A percentile compares a stretch with the other conserved stretches of the same genome.
Evolutionary conservation across 2,797 vertebrate species (phyloP).

Genomic region (Argyrosomus regius): DNA sequence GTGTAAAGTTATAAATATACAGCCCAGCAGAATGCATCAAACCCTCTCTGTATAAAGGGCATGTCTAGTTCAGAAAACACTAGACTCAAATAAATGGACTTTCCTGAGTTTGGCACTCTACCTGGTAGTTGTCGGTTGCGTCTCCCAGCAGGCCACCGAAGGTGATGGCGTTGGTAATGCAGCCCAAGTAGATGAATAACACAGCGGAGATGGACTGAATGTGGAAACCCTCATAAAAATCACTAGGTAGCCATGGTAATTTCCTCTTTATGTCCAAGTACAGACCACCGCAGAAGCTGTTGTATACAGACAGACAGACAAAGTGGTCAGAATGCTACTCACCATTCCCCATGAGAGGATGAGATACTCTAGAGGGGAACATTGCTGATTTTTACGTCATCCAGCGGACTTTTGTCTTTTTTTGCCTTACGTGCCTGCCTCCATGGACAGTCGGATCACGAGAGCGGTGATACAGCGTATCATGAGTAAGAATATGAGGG

Average conservation of each 20-base stretch:
- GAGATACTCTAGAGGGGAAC: not conserved
- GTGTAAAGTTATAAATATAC: not conserved
- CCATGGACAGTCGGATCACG: too few species aligned
- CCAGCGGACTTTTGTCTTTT: too few species aligned
- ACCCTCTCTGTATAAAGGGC: not conserved
- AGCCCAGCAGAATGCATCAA: not conserved
- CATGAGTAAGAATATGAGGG: too few species aligned
- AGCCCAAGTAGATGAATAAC: slow-evolving; percentile 98
- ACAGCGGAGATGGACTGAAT: slow-evolving; percentile 97
- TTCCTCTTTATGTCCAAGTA: slow-evolving; percentile 95
- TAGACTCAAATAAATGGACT: not conserved
- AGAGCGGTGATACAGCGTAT: too few species aligned
- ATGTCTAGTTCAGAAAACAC: not conserved
- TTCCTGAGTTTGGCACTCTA: slow-evolving; percentile 46
- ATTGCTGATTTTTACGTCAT: too few species aligned
- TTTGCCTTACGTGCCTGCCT: too few species aligned
- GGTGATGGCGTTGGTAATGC: slow-evolving; percentile 98
- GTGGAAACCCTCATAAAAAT: slow-evolving; percentile 96
- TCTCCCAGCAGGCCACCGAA: slow-evolving; percentile 97
- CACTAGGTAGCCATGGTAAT: slow-evolving; percentile 93
- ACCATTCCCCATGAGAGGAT: not conserved
- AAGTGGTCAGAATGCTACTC: slow-evolving; percentile 9
- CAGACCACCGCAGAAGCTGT: slow-evolving; percentile 94
- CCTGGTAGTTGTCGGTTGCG: slow-evolving; percentile 98
- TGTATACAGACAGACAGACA: slow-evolving; percentile 5